These are phyloP conservation scores for Ophion ellenae DNA, from an alignment of 2,888 invertebrate species.

Conservation along the genomic window DNA sequence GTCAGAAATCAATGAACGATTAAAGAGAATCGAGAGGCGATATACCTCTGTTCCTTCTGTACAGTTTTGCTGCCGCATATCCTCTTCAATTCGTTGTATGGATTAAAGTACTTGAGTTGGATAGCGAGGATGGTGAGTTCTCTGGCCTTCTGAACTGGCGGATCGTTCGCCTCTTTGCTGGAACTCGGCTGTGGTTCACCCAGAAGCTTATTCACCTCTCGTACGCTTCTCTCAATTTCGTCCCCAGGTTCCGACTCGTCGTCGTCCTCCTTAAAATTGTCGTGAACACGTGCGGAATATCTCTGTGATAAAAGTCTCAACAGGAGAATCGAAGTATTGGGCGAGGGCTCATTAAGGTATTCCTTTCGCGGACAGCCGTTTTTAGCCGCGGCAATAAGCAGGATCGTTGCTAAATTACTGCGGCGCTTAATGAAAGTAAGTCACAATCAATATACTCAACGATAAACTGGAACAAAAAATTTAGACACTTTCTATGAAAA, in stretches of 20 bases:
- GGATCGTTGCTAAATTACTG: too few relatives aligned
- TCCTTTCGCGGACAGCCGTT: too few relatives aligned
- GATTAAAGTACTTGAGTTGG: slow-evolving; percentile 90
- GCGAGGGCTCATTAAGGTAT: not conserved
- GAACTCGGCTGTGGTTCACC: slow-evolving; percentile 85
- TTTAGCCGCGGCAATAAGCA: too few relatives aligned
- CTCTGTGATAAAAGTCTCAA: not conserved
- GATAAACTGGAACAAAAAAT: too few relatives aligned
- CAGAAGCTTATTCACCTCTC: slow-evolving; percentile 88
- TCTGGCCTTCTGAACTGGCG: slow-evolving; percentile 66
- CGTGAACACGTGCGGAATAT: not conserved
- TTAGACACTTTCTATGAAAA: too few relatives aligned
- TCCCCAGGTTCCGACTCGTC: slow-evolving; percentile 84
- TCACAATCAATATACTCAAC: too few relatives aligned
- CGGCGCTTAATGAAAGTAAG: too few relatives aligned
- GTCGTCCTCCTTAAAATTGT: slow-evolving; percentile 70
- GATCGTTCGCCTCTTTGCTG: slow-evolving; percentile 71
- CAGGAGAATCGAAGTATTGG: not conserved
- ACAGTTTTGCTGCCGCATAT: slow-evolving; percentile 93
- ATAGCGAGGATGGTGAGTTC: slow-evolving; percentile 87
- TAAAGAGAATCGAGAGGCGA: not conserved
- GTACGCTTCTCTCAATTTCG: slow-evolving; percentile 88
- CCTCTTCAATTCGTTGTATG: slow-evolving; percentile 91
- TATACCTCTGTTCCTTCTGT: slow-evolving; percentile 87
- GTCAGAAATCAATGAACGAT: not conserved